These are phyloP conservation scores for Thamnophis sirtalis DNA, from an alignment of 2,113 vertebrate species.

Conservation along the genomic window DNA sequence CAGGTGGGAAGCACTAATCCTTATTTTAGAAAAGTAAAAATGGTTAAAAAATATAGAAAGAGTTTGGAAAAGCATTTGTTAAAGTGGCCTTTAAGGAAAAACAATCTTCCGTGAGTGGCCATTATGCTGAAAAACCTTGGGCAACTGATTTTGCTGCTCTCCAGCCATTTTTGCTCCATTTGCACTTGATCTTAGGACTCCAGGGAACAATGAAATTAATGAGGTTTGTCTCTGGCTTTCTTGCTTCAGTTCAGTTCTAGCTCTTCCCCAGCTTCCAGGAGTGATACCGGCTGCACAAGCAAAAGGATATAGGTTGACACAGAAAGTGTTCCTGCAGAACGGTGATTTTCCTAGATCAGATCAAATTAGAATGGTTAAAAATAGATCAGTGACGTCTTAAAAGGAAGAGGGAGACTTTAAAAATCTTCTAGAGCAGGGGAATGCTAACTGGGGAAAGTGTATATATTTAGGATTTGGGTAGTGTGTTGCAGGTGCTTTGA, in stretches of 20 bases:
- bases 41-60: neutral
- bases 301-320: neutral
- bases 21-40: neutral
- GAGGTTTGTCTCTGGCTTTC: neutral
- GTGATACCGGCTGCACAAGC: neutral
- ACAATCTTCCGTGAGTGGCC: neutral
- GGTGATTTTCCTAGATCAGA: neutral
- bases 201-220: slow-evolving; percentile 3
- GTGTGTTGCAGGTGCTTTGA: neutral
- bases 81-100: neutral
- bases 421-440: neutral
- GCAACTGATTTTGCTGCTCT: neutral
- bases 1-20: neutral
- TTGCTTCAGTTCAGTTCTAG: slow-evolving; percentile 13
- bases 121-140: neutral
- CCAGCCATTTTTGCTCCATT: neutral
- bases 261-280: neutral
- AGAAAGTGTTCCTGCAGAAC: neutral
- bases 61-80: neutral
- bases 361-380: neutral
- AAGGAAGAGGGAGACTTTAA: neutral
- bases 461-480: neutral
- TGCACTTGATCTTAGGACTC: neutral
- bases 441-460: neutral
- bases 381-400: neutral